phyloP scores from a whole-genome alignment of 2,888 invertebrate genomes.

The Chelonus formosanus region DNA sequence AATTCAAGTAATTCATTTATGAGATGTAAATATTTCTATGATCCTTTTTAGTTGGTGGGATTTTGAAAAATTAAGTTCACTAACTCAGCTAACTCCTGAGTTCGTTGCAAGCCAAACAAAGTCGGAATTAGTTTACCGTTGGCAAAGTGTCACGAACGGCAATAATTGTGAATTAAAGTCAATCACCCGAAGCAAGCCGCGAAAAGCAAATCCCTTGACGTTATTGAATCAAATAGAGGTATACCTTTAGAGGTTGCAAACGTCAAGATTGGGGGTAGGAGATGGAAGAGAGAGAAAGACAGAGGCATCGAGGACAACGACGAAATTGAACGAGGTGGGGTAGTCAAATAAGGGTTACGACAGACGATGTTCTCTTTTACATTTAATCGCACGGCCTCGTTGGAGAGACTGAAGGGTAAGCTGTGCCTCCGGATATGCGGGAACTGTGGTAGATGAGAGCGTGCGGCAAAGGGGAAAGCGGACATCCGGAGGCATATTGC shows the following conservation, averaged over 20 bases:
- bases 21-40: too few relatives aligned
- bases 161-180: slow-evolving; percentile 51
- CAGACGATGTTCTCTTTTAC: slow-evolving; percentile 44
- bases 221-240: too few relatives aligned
- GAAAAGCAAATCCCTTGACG: slow-evolving; percentile 27
- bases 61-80: slow-evolving; percentile 6
- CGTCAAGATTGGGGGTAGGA: too few relatives aligned
- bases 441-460: not conserved
- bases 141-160: slow-evolving; percentile 43
- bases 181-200: slow-evolving; percentile 40
- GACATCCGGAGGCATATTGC: slow-evolving; percentile 30
- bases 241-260: too few relatives aligned
- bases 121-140: slow-evolving; percentile 34
- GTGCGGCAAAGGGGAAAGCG: slow-evolving; percentile 6
- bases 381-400: slow-evolving; percentile 50
- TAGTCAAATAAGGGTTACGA: slow-evolving; percentile 35
- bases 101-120: slow-evolving; percentile 22
- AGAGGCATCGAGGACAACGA: slow-evolving; percentile 24
- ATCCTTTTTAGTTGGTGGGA: too few relatives aligned
- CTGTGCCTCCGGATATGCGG: slow-evolving; percentile 25
- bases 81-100: too few relatives aligned
- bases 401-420: slow-evolving; percentile 35
- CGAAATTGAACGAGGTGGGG: slow-evolving; percentile 22
- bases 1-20: too few relatives aligned
- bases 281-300: slow-evolving; percentile 4